A percentile compares a stretch with the other conserved stretches of the same genome.
phyloP scores from a whole-genome alignment of 2,888 invertebrate genomes.

The Pseudoips prasinana region DNA sequence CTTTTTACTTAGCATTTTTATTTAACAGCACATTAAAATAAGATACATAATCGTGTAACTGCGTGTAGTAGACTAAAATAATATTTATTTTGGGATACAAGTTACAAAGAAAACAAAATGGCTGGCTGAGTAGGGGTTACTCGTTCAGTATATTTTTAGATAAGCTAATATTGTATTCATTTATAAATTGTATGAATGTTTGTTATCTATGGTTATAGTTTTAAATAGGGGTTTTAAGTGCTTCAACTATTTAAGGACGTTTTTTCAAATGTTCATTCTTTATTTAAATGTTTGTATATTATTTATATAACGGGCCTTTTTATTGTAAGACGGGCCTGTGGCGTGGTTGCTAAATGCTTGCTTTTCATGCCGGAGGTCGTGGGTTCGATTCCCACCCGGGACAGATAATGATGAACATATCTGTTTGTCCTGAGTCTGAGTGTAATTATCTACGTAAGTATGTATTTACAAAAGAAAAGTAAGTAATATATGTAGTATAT shows the following conservation, averaged over 20 bases:
- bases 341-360: no score
- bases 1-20: slow-evolving; percentile 8
- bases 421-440: no score
- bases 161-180: slow-evolving; percentile 12
- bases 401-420: no score
- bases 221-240: slow-evolving; percentile 20
- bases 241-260: slow-evolving; percentile 1
- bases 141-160: slow-evolving; percentile 27
- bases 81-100: slow-evolving; percentile 32
- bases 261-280: no score
- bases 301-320: no score
- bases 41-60: slow-evolving; percentile 5
- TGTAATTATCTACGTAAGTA: no score
- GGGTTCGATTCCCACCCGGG: no score
- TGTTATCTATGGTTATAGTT: slow-evolving; percentile 17
- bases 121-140: slow-evolving; percentile 25
- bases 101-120: slow-evolving; percentile 31
- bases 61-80: slow-evolving; percentile 15
- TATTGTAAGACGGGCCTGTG: no score
- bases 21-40: slow-evolving; percentile 2
- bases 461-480: no score
- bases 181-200: slow-evolving; percentile 22
- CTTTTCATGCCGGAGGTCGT: no score
- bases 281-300: no score
- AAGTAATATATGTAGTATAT: no score